These are phyloP conservation scores for Creontiades dilutus DNA, from an alignment of 2,888 invertebrate species.

Conservation along the genomic window DNA sequence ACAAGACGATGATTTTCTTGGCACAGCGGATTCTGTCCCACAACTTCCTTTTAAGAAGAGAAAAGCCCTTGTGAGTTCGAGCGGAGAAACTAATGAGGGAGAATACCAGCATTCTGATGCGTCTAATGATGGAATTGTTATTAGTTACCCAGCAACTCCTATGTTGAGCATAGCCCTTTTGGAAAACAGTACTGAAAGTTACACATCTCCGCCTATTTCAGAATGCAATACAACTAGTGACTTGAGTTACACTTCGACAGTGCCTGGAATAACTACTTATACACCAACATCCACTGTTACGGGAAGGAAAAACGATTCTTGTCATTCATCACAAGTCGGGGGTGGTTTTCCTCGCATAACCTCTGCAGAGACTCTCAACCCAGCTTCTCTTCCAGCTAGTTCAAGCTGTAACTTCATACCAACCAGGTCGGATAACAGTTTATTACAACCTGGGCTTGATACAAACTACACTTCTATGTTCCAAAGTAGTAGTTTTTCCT, in stretches of 20 bases:
- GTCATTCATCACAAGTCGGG: neutral
- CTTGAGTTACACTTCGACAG: neutral
- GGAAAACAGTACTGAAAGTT: neutral
- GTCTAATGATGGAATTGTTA: neutral
- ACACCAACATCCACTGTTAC: neutral
- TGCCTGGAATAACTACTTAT: neutral
- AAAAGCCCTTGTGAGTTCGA: slow-evolving; percentile 29
- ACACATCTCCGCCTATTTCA: neutral
- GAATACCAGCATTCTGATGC: slow-evolving; percentile 24
- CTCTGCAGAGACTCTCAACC: neutral
- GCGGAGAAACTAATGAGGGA: neutral
- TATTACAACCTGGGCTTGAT: neutral
- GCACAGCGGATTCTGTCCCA: neutral
- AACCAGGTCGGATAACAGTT: neutral
- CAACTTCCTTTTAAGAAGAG: slow-evolving; percentile 66
- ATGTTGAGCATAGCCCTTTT: slow-evolving; percentile 68
- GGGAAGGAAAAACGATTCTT: neutral
- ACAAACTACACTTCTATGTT: neutral
- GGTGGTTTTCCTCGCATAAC: slow-evolving; percentile 6
- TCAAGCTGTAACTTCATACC: neutral
- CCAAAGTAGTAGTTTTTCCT: neutral
- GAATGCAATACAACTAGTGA: neutral
- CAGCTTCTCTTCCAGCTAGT: neutral
- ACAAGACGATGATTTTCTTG: neutral
- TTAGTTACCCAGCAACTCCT: neutral